Evolutionary conservation across 1,140 invertebrate species (phyloP).

Genomic region (Ips typographus): DNA sequence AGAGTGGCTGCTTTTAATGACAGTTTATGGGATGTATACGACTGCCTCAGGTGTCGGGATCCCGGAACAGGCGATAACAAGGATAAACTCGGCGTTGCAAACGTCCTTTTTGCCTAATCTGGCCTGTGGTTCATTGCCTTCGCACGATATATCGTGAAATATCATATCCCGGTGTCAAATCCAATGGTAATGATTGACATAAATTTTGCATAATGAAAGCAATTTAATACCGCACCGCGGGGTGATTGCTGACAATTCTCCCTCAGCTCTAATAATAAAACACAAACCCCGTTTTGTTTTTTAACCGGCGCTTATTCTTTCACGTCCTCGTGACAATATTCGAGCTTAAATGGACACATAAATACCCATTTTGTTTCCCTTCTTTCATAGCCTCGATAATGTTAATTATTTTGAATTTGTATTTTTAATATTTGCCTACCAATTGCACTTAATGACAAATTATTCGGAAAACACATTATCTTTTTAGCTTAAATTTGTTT

Average conservation of each 20-base stretch:
- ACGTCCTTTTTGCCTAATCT: constrained; percentile 48
- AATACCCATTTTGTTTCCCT: constrained; percentile 3
- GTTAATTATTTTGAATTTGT: no score
- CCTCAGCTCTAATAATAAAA: constrained; percentile 43
- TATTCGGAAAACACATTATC: no score
- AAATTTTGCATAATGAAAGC: constrained; percentile 53
- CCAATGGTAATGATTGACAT: constrained; percentile 54
- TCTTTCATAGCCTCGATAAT: background rate
- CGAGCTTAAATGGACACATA: constrained; percentile 28
- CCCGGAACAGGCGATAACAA: constrained; percentile 52
- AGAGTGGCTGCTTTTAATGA: constrained; percentile 38
- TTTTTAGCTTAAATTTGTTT: no score
- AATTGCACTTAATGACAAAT: no score
- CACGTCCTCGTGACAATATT: constrained; percentile 29
- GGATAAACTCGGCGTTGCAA: constrained; percentile 47
- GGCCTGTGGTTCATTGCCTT: constrained; percentile 48
- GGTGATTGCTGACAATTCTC: constrained; percentile 40
- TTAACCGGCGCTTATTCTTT: constrained; percentile 31
- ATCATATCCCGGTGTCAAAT: constrained; percentile 52
- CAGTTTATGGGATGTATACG: constrained; percentile 38
- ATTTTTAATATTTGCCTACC: no score
- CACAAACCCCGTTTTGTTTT: constrained; percentile 41
- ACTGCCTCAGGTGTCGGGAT: constrained; percentile 48
- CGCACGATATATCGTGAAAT: constrained; percentile 49
- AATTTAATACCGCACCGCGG: constrained; percentile 42